These are phyloP conservation scores for Periphyllus acericola DNA, from an alignment of 2,888 invertebrate species.

Conservation along the genomic window DNA sequence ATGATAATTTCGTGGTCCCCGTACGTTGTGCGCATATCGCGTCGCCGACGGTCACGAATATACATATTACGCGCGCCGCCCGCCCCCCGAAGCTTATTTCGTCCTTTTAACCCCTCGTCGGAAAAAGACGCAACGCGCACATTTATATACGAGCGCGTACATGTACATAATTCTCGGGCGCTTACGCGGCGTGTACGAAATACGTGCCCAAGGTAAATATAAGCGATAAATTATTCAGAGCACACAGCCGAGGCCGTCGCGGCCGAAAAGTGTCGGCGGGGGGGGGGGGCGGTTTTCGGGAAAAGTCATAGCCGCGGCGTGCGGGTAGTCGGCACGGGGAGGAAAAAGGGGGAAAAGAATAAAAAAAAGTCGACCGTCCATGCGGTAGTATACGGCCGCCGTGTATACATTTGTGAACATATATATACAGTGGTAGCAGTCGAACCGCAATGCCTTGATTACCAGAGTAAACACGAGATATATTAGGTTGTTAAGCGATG, in stretches of 20 bases:
- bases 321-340: neutral
- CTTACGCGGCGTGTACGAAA: slow-evolving; percentile 45
- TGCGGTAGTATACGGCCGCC: neutral
- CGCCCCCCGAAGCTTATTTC: neutral
- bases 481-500: slow-evolving; percentile 60
- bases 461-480: slow-evolving; percentile 61
- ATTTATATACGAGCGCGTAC: neutral
- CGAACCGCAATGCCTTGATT: slow-evolving; percentile 62
- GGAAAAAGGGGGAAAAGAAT: neutral
- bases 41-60: neutral
- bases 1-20: slow-evolving; percentile 28
- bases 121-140: neutral
- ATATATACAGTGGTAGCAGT: neutral
- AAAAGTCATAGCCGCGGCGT: slow-evolving; percentile 25
- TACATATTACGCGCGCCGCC: neutral
- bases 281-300: neutral
- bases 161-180: slow-evolving; percentile 42
- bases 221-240: slow-evolving; percentile 55
- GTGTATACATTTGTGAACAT: neutral
- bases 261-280: neutral
- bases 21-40: no score
- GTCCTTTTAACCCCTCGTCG: slow-evolving; percentile 19
- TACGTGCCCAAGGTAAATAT: slow-evolving; percentile 48
- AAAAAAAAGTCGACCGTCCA: slow-evolving; percentile 32
- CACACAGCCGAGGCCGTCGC: slow-evolving; percentile 16